Base-by-base conservation (phyloP, 2,797 vertebrate species). In the Rhodeus uyekii region DNA sequence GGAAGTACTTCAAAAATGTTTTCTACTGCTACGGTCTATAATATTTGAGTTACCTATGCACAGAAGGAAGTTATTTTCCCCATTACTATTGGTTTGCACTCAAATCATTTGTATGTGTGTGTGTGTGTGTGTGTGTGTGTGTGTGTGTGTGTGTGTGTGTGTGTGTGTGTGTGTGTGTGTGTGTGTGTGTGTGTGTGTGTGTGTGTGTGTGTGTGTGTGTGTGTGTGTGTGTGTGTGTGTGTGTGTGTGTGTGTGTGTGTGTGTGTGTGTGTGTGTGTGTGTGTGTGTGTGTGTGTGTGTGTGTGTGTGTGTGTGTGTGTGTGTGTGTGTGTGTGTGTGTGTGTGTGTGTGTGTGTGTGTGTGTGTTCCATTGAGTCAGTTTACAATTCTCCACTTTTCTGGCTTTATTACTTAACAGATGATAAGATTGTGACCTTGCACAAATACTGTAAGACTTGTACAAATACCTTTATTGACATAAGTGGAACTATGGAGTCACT, bases 361-460 rank as follows among this genome's bases (percentile, higher is more conserved):
- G 48, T 22, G 18, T 53, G 8, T 39, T 4, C 9, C 46, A 68
- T 10, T 69, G 4, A 39, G 22, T 16, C 38, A 5, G 22, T 71
- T 60, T 60, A 42, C 24, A 55, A 22, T 55, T 60, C 65, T 27
- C 27, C 29, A 38, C 39, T 27, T 36, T 7, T 9, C 29, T 18
- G 3, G 18, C 50, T 61, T 46, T 46, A 46, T 50, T 36, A 50
- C 61, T 73, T 38, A 46, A 19, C 68, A 63, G 58, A 48, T 18
- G 16, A 80, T 71, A 48, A 60, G 55, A 13, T 8, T 10, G 27
- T 68, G 32, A 53, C 22, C 65, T 71, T 69, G 48, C 29, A 14
- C 32, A 78, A 68, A 78, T 29, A 79, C 16, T 32, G 24, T 22
- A 42, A 69, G 55, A 61, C 42, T 38, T 72, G 55, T 19, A 27